Evolutionary conservation across 2,888 invertebrate species (phyloP), one percentile per base, ranked within the genome.

Genomic region (Auanema freiburgensis): DNA sequence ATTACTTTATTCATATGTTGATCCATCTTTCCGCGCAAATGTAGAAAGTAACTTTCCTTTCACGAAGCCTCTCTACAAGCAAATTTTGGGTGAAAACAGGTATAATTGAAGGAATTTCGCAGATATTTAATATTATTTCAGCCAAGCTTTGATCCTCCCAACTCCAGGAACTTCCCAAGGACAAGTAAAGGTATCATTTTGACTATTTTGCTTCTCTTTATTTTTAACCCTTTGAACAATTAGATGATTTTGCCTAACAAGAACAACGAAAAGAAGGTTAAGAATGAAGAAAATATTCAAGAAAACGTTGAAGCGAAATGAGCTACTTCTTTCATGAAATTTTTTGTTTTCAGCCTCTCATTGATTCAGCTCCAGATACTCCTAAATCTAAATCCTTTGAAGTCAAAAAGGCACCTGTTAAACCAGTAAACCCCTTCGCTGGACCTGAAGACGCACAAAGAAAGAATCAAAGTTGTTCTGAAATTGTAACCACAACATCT

Each of bases 11-110:
- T 63, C 60, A n/a, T 70, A 59, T 43, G 49, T 61, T n/a, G 69
- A 72, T 44, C 61, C 68, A 18, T 33, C 58, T 18, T 63, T 71
- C 51, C 67, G 72, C n/a, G 16, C 33, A 14, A 46, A 43, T 6
- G 49, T 60, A 40, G 72, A 71, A 52, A 54, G 24, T 6, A 62
- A 55, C 18, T 56, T 71, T 5, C 72, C 72, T 4, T 60, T 56
- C 24, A 55, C 68, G 6, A 71, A 71, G 57, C 50, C 44, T n/a
- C 40, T 69, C 23, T 65, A 65, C 50, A 43, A 68, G 46, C 25
- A 58, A 21, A 18, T 73, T 41, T 51, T 72, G 53, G 65, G 67
- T 14, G 62, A 59, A 23, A 14, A 14, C 23, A 41, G 18, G 16
- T 41, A 21, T 56, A 40, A 8, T 43, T 43, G 0, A 21, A 23